Conservation (phyloP, 2,113 vertebrate species). For the Acanthisitta chloris region DNA sequence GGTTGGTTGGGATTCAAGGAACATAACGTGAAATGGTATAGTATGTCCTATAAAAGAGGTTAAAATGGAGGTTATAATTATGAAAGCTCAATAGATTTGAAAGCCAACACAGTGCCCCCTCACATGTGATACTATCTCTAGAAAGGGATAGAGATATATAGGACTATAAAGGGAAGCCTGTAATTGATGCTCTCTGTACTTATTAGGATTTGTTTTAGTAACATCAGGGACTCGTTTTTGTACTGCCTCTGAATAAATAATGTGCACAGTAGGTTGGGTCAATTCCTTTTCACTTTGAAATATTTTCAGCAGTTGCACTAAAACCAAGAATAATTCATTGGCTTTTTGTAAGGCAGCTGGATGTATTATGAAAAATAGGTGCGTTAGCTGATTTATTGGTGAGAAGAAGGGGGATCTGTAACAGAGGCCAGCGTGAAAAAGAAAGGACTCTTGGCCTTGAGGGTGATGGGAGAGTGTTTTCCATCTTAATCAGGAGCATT, state of each 20-base stretch:
- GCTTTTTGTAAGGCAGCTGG: constrained; percentile 45
- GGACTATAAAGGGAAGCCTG: constrained; percentile 62
- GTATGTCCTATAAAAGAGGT: constrained; percentile 55
- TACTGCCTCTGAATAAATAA: constrained; percentile 75
- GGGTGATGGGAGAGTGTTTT: constrained; percentile 50
- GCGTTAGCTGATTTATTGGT: constrained; percentile 33
- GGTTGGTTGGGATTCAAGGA: constrained; percentile 50
- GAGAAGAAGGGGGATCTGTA: background rate
- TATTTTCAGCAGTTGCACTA: constrained; percentile 48
- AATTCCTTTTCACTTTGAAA: constrained; percentile 72
- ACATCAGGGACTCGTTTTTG: constrained; percentile 72
- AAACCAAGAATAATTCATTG: constrained; percentile 70
- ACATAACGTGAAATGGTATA: constrained; percentile 9
- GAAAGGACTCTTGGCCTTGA: constrained; percentile 37
- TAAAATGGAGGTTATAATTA: constrained; percentile 64
- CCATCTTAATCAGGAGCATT: constrained; percentile 43
- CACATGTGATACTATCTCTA: constrained; percentile 30
- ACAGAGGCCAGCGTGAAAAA: background rate
- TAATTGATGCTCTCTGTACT: constrained; percentile 65
- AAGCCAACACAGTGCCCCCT: constrained; percentile 34
- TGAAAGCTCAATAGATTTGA: constrained; percentile 64
- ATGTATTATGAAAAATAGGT: constrained; percentile 45
- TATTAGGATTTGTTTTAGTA: constrained; percentile 74
- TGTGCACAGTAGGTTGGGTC: constrained; percentile 71
- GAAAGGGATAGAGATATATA: constrained; percentile 60